Evolutionary conservation across 2,888 invertebrate species (phyloP), one percentile per base, ranked within the genome.

Genomic region (Lycia hirtaria): DNA sequence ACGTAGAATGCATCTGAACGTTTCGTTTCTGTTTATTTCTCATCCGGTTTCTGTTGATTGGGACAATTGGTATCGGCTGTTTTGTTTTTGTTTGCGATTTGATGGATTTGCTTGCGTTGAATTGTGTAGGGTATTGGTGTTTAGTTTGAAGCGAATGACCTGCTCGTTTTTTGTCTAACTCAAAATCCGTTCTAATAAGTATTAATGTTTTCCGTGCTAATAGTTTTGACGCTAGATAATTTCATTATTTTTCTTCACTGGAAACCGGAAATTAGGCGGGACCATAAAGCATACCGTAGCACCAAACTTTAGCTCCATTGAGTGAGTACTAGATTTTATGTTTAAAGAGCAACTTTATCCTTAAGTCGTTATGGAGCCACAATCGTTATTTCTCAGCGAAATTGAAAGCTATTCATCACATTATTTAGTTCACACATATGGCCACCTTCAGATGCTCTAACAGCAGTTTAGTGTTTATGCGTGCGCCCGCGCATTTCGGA

Each of bases 261-360:
- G 26, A 41, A 26, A 26, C 9, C 26, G 24, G 26, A 41, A 26
- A 26, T 26, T 22, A 4, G 26, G 14, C 6, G 3, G 20, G 10
- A 3, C 14, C 32, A 45, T 12, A 20, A 19, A 32, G n/a, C 43
- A 17, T 24, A 28, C 14, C 9, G 30, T 6, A n/a, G 19, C 10
- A 35, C 17, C 12, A 28, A 0, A 9, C 30, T 32, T 30, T n/a
- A 15, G 5, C n/a, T 30, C 15, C 15, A 37, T 45, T 30, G 24
- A 65, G 62, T 0, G 68, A 67, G 69, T 61, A 60, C 74, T 77
- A 75, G 79, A 76, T 84, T 85, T 85, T 85, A 84, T 83, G 84
- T 74, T 78, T 9, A 12, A 30, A n/a, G 12, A 12, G 17, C 3
- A 9, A 17, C 35, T 35, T 35, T 9, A 1, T 9, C 3, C 4